Conservation (phyloP, 2,888 invertebrate genomes). For the Philonicus albiceps region DNA sequence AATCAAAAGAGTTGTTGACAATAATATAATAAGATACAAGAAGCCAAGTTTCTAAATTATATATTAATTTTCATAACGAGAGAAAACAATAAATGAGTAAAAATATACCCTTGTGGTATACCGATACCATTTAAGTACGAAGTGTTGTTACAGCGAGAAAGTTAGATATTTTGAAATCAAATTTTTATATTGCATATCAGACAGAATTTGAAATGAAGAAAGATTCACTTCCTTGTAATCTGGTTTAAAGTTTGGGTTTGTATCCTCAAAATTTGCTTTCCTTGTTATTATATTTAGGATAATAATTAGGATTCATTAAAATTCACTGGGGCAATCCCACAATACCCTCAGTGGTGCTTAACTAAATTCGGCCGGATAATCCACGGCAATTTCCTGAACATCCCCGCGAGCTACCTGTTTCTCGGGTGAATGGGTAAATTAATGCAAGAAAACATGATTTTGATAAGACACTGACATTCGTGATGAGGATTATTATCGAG, state of each 20-base stretch:
- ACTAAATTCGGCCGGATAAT: background rate
- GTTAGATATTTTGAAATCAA: too few relatives aligned
- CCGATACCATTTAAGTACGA: too few relatives aligned
- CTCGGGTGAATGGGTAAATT: background rate
- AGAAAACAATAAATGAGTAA: too few relatives aligned
- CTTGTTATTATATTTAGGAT: background rate
- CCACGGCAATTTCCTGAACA: background rate
- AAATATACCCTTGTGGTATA: too few relatives aligned
- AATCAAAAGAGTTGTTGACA: too few relatives aligned
- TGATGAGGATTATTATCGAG: constrained; percentile 25
- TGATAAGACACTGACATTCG: constrained; percentile 5
- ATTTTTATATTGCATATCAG: too few relatives aligned
- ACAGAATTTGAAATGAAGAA: too few relatives aligned
- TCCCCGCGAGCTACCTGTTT: background rate
- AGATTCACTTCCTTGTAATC: too few relatives aligned
- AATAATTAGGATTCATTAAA: background rate
- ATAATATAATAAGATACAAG: too few relatives aligned
- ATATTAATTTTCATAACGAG: too few relatives aligned
- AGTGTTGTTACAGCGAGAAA: too few relatives aligned
- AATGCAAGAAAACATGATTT: constrained; percentile 13
- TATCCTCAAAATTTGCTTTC: background rate
- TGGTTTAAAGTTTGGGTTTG: background rate
- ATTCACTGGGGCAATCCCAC: background rate
- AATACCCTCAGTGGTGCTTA: background rate
- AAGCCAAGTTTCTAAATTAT: too few relatives aligned